A percentile compares a stretch with the other conserved stretches of the same genome.
phyloP scores from a whole-genome alignment of 2,888 invertebrate species.

The Stenichneumon culpator region DNA sequence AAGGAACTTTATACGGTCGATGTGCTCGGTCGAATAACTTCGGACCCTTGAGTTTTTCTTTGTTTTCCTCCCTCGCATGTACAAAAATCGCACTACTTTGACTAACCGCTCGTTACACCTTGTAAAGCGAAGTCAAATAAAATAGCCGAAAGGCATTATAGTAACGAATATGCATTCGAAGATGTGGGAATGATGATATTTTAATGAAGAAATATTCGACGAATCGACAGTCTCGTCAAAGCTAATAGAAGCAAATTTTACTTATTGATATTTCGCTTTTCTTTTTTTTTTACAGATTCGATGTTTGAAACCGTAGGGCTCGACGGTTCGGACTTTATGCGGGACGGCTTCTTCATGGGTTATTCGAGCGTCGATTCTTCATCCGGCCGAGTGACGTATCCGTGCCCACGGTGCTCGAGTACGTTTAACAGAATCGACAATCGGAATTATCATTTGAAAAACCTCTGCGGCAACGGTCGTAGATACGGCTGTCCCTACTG shows the following conservation, averaged over 20 bases:
- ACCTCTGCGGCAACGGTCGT: slow-evolving; percentile 78
- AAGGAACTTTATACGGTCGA: slow-evolving; percentile 74
- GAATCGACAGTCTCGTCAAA: not conserved
- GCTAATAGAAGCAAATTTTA: slow-evolving; percentile 7
- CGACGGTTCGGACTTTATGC: not conserved
- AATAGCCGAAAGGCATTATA: not conserved
- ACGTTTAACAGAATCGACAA: slow-evolving; percentile 79
- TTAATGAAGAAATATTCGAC: not conserved
- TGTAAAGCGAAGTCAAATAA: slow-evolving; percentile 33
- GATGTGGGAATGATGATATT: not conserved
- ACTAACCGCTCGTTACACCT: not conserved
- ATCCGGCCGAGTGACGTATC: slow-evolving; percentile 34
- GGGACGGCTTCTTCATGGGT: not conserved
- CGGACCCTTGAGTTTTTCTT: slow-evolving; percentile 64
- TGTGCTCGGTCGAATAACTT: slow-evolving; percentile 50
- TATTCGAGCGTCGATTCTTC: not conserved
- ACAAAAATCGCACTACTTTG: not conserved
- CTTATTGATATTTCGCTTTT: not conserved
- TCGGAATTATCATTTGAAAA: slow-evolving; percentile 78
- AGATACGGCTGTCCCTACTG: slow-evolving; percentile 80
- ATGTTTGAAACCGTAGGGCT: not conserved
- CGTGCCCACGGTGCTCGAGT: slow-evolving; percentile 76
- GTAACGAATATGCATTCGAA: not conserved
- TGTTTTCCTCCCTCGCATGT: not conserved
- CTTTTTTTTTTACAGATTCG: slow-evolving; percentile 29